Conservation (phyloP, 2,797 vertebrate genomes). For the Sus cebifrons region DNA sequence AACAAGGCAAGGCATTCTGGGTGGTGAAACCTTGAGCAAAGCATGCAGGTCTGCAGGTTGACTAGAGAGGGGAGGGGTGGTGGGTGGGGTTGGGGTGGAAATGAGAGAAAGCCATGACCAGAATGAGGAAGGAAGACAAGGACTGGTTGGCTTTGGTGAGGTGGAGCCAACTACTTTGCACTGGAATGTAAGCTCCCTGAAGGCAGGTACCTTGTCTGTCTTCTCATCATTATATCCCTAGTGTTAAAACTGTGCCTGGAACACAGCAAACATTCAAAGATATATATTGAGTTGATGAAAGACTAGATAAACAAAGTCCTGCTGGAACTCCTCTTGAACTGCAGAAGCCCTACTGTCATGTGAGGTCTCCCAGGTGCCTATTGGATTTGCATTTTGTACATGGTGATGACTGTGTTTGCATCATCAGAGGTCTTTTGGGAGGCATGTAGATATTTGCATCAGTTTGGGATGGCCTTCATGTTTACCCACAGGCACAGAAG, state of each 20-base stretch:
- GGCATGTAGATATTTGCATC: neutral
- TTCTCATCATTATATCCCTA: neutral
- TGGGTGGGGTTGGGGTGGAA: neutral
- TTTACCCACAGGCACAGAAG: neutral
- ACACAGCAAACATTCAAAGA: constrained; percentile 1
- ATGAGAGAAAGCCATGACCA: neutral
- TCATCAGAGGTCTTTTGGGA: neutral
- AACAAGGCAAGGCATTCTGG: neutral
- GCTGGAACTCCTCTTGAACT: neutral
- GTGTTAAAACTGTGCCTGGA: neutral
- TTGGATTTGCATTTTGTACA: neutral
- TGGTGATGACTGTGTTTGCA: neutral
- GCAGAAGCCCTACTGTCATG: neutral
- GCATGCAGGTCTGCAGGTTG: neutral
- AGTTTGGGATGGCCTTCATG: neutral
- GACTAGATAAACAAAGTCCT: neutral
- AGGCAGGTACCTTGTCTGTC: neutral
- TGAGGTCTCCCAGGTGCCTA: neutral
- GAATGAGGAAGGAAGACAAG: neutral
- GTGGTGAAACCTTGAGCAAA: neutral
- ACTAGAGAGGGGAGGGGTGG: neutral
- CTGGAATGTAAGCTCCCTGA: neutral
- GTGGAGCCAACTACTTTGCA: neutral
- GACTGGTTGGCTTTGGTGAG: neutral
- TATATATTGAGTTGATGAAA: neutral